These are phyloP conservation scores for Drosophila tristis DNA, from an alignment of 1,140 invertebrate species.

Conservation along the genomic window DNA sequence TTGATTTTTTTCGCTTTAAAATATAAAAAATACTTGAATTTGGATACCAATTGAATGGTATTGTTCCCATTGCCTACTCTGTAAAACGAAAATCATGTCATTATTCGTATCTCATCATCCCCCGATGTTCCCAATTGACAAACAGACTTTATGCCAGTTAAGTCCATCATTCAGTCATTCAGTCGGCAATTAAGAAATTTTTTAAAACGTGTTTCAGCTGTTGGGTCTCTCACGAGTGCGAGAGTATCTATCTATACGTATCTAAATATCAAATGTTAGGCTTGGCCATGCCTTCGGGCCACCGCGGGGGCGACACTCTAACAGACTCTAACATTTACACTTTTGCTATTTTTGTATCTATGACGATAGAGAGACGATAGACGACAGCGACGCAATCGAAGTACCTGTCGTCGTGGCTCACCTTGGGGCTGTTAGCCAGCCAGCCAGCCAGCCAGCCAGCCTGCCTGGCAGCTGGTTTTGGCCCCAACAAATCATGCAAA, in stretches of 20 bases:
- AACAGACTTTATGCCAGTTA: not conserved
- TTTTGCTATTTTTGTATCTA: conserved; percentile 58
- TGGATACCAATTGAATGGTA: not conserved
- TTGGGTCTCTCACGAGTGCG: conserved; percentile 11
- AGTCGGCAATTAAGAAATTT: conserved; percentile 44
- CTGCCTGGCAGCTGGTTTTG: conserved; percentile 45
- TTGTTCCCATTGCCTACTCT: conserved; percentile 14
- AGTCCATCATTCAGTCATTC: conserved; percentile 8
- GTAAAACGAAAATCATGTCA: conserved; percentile 10
- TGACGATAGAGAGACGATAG: conserved; percentile 30
- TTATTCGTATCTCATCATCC: not conserved
- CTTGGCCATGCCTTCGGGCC: conserved; percentile 4
- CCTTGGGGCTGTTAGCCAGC: conserved; percentile 52
- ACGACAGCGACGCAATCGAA: conserved; percentile 34
- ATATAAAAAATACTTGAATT: conserved; percentile 19
- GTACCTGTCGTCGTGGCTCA: conserved; percentile 65
- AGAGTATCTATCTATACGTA: conserved; percentile 3
- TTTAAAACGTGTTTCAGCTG: conserved; percentile 55
- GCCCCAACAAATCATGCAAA: conserved; percentile 63
- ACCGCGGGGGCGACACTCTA: conserved; percentile 31
- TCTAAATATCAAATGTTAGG: conserved; percentile 44
- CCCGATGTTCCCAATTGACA: conserved; percentile 4
- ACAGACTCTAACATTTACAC: conserved; percentile 49
- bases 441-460: too few relatives aligned
- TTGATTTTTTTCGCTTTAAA: too few relatives aligned